A percentile compares a stretch with the other conserved stretches of the same genome.
These are phyloP conservation scores for Hoplostethus mediterraneus DNA, from an alignment of 2,797 vertebrate genomes.

Conservation along the genomic window DNA sequence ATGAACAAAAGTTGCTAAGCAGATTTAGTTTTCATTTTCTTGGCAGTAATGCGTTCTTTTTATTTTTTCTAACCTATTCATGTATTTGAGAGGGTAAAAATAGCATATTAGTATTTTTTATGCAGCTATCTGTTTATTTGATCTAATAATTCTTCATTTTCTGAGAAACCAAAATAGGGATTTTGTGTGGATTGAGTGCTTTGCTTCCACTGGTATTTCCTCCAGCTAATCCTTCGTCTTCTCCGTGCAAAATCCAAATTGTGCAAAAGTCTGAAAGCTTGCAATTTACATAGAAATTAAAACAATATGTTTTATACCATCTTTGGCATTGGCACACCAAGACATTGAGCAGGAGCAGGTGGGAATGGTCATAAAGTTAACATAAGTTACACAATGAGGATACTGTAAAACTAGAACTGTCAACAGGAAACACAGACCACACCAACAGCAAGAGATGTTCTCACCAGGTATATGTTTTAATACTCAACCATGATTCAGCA, in stretches of 20 bases:
- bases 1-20: constrained; percentile 42
- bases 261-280: neutral
- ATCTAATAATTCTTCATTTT: neutral
- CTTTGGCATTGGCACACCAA: neutral
- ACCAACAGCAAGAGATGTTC: constrained; percentile 20
- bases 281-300: neutral
- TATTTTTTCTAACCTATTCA: neutral
- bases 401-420: neutral
- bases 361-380: no score
- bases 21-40: constrained; percentile 60
- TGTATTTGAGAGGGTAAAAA: neutral
- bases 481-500: constrained; percentile 76
- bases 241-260: neutral
- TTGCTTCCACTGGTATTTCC: neutral
- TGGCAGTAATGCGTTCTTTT: constrained; percentile 38
- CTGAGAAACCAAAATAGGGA: neutral
- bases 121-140: neutral
- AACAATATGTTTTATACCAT: neutral
- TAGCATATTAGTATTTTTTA: neutral
- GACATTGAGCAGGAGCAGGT: no score
- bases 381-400: no score
- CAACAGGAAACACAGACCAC: constrained; percentile 32
- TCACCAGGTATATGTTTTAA: constrained; percentile 73
- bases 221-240: neutral
- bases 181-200: neutral